Evolutionary conservation across 2,797 vertebrate genomes (phyloP).

Genomic region (Chromobotia macracanthus): DNA sequence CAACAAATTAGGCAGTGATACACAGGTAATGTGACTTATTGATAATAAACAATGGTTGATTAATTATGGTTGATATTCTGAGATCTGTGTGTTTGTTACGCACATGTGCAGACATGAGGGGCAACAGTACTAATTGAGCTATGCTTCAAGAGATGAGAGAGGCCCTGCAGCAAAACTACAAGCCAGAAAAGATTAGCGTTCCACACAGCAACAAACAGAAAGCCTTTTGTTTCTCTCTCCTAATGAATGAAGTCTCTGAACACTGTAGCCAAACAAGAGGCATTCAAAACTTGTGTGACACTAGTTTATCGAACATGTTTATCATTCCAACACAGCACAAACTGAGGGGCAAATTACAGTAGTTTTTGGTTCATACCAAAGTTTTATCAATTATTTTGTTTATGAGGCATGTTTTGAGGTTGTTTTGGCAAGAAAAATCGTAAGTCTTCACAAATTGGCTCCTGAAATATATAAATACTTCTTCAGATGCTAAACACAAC

Average conservation of each 20-base stretch:
- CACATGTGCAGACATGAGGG: slow-evolving; percentile 68
- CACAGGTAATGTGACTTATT: neutral
- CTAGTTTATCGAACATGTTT: slow-evolving; percentile 25
- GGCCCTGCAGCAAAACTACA: slow-evolving; percentile 73
- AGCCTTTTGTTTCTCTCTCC: slow-evolving; percentile 77
- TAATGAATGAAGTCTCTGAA: slow-evolving; percentile 75
- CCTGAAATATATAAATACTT: slow-evolving; percentile 29
- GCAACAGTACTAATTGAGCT: slow-evolving; percentile 53
- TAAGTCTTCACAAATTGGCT: slow-evolving; percentile 16
- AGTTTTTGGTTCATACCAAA: neutral
- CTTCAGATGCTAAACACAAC: neutral
- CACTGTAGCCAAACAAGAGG: slow-evolving; percentile 52
- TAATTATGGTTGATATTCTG: slow-evolving; percentile 21
- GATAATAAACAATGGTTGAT: slow-evolving; percentile 12
- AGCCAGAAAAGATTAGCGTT: slow-evolving; percentile 83
- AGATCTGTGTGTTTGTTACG: slow-evolving; percentile 4
- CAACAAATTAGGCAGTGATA: neutral
- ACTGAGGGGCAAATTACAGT: neutral
- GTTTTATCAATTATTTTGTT: slow-evolving; percentile 15
- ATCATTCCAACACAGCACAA: neutral
- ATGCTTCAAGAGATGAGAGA: slow-evolving; percentile 61
- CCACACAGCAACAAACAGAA: slow-evolving; percentile 75
- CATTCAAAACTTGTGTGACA: slow-evolving; percentile 31
- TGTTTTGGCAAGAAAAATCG: slow-evolving; percentile 7
- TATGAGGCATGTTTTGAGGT: neutral